Percentiles rank a stretch among this genome's conserved stretches.
Evolutionary conservation across 2,888 invertebrate genomes (phyloP).

Genomic region (Octonoba sinensis): DNA sequence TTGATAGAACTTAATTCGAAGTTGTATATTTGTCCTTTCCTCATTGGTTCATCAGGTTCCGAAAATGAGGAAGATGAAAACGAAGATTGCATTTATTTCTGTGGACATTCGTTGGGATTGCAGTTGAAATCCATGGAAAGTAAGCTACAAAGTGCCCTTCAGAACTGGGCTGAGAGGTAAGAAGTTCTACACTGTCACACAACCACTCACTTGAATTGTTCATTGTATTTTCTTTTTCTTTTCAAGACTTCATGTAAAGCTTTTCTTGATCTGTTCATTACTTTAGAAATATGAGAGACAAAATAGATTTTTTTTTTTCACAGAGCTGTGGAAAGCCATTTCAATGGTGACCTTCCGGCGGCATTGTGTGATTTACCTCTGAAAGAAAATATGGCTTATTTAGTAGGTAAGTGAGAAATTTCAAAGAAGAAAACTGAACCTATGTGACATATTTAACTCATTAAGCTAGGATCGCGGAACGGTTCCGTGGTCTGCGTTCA

Average conservation of each 20-base stretch:
- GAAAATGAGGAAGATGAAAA: slow-evolving; percentile 66
- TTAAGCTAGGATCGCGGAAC: too few relatives aligned
- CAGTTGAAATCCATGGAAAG: slow-evolving; percentile 73
- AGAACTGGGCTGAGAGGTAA: slow-evolving; percentile 74
- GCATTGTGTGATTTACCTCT: slow-evolving; percentile 68
- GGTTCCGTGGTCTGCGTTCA: too few relatives aligned
- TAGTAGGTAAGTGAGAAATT: slow-evolving; percentile 66
- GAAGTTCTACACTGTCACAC: slow-evolving; percentile 45
- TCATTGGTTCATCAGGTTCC: too few relatives aligned
- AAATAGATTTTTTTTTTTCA: slow-evolving; percentile 4
- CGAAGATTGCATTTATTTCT: slow-evolving; percentile 74
- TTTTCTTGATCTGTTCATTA: too few relatives aligned
- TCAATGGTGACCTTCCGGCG: slow-evolving; percentile 67
- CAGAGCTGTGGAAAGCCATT: slow-evolving; percentile 69
- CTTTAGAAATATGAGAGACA: neutral
- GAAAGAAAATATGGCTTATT: slow-evolving; percentile 67
- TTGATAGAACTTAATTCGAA: too few relatives aligned
- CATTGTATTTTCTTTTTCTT: too few relatives aligned
- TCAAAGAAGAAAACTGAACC: neutral
- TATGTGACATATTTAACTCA: too few relatives aligned
- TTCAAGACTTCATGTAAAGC: too few relatives aligned
- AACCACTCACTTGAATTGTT: too few relatives aligned
- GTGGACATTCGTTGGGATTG: slow-evolving; percentile 76
- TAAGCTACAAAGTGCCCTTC: slow-evolving; percentile 72
- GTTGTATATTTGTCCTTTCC: too few relatives aligned